Evolutionary conservation across 2,888 invertebrate genomes (phyloP).

Genomic region (Synanthedon formicaeformis): DNA sequence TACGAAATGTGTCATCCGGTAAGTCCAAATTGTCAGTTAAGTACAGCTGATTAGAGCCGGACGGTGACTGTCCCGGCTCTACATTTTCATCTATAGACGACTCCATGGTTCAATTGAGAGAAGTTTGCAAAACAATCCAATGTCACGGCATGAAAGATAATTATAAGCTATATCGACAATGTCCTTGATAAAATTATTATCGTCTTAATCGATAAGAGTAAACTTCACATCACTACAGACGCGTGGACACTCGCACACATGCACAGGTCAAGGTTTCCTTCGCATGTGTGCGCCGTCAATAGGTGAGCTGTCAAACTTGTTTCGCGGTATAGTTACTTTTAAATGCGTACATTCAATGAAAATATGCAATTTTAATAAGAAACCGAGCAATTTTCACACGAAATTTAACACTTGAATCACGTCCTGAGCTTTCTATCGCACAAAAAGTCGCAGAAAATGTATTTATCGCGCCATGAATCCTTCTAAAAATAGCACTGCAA

Average conservation of each 20-base stretch:
- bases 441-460: conserved; percentile 24
- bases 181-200: conserved; percentile 57
- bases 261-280: conserved; percentile 22
- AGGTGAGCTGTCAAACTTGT: conserved; percentile 63
- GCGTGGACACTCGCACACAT: conserved; percentile 36
- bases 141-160: not conserved
- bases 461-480: conserved; percentile 38
- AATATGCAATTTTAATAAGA: conserved; percentile 18
- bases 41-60: conserved; percentile 42
- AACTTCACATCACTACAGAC: conserved; percentile 55
- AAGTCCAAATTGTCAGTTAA: conserved; percentile 41
- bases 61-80: conserved; percentile 18
- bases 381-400: conserved; percentile 11
- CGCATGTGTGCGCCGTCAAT: conserved; percentile 26
- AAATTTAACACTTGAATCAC: conserved; percentile 20
- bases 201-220: conserved; percentile 59
- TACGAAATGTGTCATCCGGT: conserved; percentile 53
- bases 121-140: not conserved
- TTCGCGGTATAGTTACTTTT: conserved; percentile 36
- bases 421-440: conserved; percentile 13
- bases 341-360: conserved; percentile 13
- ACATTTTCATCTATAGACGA: conserved; percentile 23
- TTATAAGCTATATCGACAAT: conserved; percentile 16
- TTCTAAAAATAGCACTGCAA: conserved; percentile 58
- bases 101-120: conserved; percentile 26